These are phyloP conservation scores for Clostera curtula DNA, from an alignment of 2,888 invertebrate species.

Conservation along the genomic window DNA sequence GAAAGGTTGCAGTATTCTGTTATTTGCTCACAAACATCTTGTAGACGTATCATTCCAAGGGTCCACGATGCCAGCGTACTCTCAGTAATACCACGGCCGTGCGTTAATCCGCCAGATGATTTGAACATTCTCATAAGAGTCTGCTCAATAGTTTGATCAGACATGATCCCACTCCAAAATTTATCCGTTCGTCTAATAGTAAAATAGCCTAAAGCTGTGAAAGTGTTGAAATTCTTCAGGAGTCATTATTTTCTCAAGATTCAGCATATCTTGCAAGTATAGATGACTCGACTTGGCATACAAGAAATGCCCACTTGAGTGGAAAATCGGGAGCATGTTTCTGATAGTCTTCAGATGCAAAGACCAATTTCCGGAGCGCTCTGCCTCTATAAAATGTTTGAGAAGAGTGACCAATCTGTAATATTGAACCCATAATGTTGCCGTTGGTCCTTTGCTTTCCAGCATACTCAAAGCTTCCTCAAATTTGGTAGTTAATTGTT, in stretches of 20 bases:
- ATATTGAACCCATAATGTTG: slow-evolving; percentile 35
- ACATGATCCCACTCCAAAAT: slow-evolving; percentile 23
- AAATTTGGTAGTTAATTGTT: too few relatives aligned
- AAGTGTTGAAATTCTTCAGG: slow-evolving; percentile 8
- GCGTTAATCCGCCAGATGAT: slow-evolving; percentile 20
- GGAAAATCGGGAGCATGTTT: slow-evolving; percentile 38
- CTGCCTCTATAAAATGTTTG: slow-evolving; percentile 24
- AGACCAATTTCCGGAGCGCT: slow-evolving; percentile 20
- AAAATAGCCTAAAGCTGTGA: slow-evolving; percentile 21
- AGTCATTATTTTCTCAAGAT: slow-evolving; percentile 24
- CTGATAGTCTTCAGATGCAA: slow-evolving; percentile 25
- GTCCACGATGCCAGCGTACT: slow-evolving; percentile 27
- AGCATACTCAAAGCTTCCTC: slow-evolving; percentile 17
- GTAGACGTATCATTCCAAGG: slow-evolving; percentile 23
- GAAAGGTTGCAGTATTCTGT: slow-evolving; percentile 19
- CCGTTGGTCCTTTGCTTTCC: slow-evolving; percentile 22
- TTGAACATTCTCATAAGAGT: slow-evolving; percentile 23
- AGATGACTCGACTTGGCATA: slow-evolving; percentile 29
- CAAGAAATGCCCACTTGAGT: slow-evolving; percentile 30
- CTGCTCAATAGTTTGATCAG: slow-evolving; percentile 23
- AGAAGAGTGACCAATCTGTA: slow-evolving; percentile 32
- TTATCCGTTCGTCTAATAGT: slow-evolving; percentile 22
- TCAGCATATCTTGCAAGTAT: slow-evolving; percentile 26
- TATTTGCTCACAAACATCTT: slow-evolving; percentile 24
- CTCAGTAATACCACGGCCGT: slow-evolving; percentile 14